A percentile compares a stretch with the other conserved stretches of the same genome.
These are phyloP conservation scores for Augochlora pura DNA, from an alignment of 1,140 invertebrate species.

Conservation along the genomic window DNA sequence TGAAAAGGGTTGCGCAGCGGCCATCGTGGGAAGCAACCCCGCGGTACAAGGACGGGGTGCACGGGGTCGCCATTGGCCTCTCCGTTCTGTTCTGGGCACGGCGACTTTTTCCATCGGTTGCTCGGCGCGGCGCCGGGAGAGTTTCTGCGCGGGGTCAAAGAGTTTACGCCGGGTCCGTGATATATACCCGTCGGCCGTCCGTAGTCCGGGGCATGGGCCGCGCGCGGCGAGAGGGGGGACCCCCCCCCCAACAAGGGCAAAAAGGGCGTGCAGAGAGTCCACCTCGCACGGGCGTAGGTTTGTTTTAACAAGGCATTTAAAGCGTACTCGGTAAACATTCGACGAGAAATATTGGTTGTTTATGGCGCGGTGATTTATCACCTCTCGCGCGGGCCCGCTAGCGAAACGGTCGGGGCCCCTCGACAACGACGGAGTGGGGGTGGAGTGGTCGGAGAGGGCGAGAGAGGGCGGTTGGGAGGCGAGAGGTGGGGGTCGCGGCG, in stretches of 20 bases:
- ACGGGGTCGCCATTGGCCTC: background rate
- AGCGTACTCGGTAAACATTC: slow-evolving; percentile 81
- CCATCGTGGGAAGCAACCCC: too few species aligned
- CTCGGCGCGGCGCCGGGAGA: slow-evolving; percentile 31
- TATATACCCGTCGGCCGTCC: slow-evolving; percentile 60
- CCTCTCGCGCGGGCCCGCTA: slow-evolving; percentile 66
- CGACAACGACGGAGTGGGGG: background rate
- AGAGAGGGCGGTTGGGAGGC: background rate
- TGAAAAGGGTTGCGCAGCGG: too few species aligned
- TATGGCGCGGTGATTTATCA: slow-evolving; percentile 79
- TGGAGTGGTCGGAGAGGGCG: background rate
- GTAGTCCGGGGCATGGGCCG: slow-evolving; percentile 10
- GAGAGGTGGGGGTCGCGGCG: slow-evolving; percentile 2
- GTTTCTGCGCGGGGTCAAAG: slow-evolving; percentile 62
- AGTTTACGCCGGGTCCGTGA: slow-evolving; percentile 62
- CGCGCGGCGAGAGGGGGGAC: background rate
- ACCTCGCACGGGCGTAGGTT: slow-evolving; percentile 74
- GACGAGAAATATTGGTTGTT: slow-evolving; percentile 80
- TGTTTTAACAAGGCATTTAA: slow-evolving; percentile 81
- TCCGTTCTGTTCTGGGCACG: background rate
- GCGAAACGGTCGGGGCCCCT: slow-evolving; percentile 22
- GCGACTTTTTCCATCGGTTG: slow-evolving; percentile 48
- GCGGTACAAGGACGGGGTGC: too few species aligned
- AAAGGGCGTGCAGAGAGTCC: slow-evolving; percentile 58
- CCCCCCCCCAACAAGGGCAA: slow-evolving; percentile 48